Evolutionary conservation across 2,113 vertebrate genomes (phyloP).

Genomic region (Tachuris rubrigastra): DNA sequence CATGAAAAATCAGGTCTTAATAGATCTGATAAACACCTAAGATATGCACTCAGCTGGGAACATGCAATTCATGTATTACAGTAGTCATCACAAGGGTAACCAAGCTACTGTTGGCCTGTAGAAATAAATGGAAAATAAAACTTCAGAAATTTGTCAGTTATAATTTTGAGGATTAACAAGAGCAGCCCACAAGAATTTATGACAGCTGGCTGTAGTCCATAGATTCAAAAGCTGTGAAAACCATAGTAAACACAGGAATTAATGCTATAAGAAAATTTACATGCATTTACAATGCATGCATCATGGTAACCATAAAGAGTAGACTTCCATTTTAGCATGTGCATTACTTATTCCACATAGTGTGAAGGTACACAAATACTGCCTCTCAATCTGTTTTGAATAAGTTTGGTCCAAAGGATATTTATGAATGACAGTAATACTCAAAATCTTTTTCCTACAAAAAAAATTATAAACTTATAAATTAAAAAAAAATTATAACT

Average conservation of each 20-base stretch:
- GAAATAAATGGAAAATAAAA: not conserved
- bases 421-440: not conserved
- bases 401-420: not conserved
- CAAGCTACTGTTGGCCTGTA: not conserved
- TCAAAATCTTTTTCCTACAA: not conserved
- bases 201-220: slow-evolving; percentile 40
- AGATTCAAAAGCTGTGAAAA: slow-evolving; percentile 46
- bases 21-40: not conserved
- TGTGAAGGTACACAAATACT: slow-evolving; percentile 3
- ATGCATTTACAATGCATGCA: not conserved
- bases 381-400: not conserved
- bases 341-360: not conserved
- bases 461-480: too few relatives aligned
- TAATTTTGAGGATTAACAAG: slow-evolving; percentile 4
- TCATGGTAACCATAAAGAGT: not conserved
- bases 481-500: not conserved
- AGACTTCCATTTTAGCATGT: not conserved
- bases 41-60: not conserved
- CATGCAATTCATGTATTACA: not conserved
- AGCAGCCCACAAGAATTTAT: slow-evolving; percentile 25
- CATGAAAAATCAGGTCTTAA: not conserved
- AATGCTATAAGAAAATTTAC: slow-evolving; percentile 20
- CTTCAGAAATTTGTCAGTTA: not conserved
- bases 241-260: slow-evolving; percentile 27
- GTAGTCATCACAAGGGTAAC: not conserved